Conservation (phyloP, 1,140 invertebrate genomes). For the Drosophila rhopaloa region DNA sequence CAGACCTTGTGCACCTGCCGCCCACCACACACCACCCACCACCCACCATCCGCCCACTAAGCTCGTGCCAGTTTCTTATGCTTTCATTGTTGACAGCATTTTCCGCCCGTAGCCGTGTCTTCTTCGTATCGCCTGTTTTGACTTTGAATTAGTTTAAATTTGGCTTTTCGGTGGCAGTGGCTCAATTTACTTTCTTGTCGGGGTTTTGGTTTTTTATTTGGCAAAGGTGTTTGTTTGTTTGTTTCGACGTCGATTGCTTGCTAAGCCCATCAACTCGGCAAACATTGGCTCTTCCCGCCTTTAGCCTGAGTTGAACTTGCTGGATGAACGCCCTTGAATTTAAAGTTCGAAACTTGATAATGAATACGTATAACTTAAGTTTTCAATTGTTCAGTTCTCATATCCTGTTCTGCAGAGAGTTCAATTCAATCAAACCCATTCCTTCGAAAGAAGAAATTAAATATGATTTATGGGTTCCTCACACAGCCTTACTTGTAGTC, state of each 20-base stretch:
- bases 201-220: constrained; percentile 21
- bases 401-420: neutral
- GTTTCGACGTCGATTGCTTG: constrained; percentile 38
- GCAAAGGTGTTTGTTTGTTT: constrained; percentile 48
- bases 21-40: neutral
- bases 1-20: constrained; percentile 21
- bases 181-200: constrained; percentile 45
- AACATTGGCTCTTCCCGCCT: constrained; percentile 20
- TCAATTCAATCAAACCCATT: constrained; percentile 4
- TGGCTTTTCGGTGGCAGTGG: constrained; percentile 54
- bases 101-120: constrained; percentile 38
- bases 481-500: neutral
- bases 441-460: constrained; percentile 11
- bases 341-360: neutral
- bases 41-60: neutral
- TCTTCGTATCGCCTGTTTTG: constrained; percentile 37
- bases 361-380: neutral
- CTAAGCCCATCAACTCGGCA: constrained; percentile 37
- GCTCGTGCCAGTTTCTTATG: constrained; percentile 30
- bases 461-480: constrained; percentile 19
- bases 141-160: constrained; percentile 70
- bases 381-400: neutral
- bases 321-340: constrained; percentile 4
- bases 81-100: constrained; percentile 48
- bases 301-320: neutral